Base-by-base conservation (phyloP, 2,113 vertebrate genomes). In the Laterallus jamaicensis region DNA sequence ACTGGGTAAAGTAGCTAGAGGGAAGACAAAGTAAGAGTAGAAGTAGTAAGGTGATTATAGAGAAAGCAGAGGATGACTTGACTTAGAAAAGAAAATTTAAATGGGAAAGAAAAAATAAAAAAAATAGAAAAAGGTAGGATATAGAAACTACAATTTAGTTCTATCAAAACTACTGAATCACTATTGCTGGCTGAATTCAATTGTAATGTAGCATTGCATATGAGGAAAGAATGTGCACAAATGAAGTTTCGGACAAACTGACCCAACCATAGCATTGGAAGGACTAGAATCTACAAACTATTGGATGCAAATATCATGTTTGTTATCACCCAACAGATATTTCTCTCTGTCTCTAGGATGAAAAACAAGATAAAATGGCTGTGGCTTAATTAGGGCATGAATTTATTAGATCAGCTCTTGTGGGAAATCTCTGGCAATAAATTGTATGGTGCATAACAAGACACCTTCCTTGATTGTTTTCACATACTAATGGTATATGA, bases 371-470 rank as follows among this genome's bases (percentile, higher is more conserved):
- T 78, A 49, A 95, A 89, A 93, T 10, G 32, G 1, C 18, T 79
- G 18, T 82, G n/a, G 21, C 12, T 91, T 93, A 87, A 89, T 93
- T 91, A 89, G 32, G 52, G 6, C n/a, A 87, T 32, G 31, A 89
- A 78, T 95, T 93, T 96, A 93, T 88, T 83, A 90, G 39, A 50
- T 80, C 70, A 86, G 42, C 4, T 91, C 70, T 73, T 85, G 42
- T 82, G 74, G 54, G 62, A 94, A 40, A 50, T 49, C 39, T 66
- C 66, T 73, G 50, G 44, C 58, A 95, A 50, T 87, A 92, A 87
- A 87, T 69, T 79, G 49, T 50, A 62, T 28, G 39, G n/a, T 26
- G 37, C 47, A 47, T 42, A 67, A 70, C 29, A 87, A 60, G 70
- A 87, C 19, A 50, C 5, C 37, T 90, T 79, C 29, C 35, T 68